Evolutionary conservation across 2,888 invertebrate genomes (phyloP).

Genomic region (Latrodectus hesperus): DNA sequence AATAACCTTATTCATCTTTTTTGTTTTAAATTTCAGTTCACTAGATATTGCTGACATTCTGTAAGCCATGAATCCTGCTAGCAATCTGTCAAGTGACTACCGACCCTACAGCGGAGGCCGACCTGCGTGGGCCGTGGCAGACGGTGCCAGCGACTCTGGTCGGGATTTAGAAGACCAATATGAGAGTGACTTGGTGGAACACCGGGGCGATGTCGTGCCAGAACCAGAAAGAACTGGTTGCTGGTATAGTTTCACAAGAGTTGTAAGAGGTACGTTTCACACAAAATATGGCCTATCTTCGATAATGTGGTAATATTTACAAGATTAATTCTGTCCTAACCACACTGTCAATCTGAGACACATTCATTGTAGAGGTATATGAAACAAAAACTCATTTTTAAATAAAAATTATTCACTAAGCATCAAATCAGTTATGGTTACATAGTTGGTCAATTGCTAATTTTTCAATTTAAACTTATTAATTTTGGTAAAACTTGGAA

Average conservation of each 20-base stretch:
- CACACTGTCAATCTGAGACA: no score
- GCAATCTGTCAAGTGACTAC: constrained; percentile 51
- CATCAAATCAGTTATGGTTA: no score
- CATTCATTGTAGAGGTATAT: no score
- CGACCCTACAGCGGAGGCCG: constrained; percentile 59
- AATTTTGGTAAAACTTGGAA: no score
- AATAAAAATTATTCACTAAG: no score
- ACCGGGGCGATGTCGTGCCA: constrained; percentile 59
- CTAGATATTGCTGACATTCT: not conserved
- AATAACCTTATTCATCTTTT: not conserved
- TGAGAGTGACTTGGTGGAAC: constrained; percentile 58
- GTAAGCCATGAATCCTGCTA: constrained; percentile 59
- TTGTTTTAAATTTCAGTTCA: not conserved
- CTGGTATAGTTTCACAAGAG: constrained; percentile 63
- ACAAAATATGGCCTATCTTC: not conserved
- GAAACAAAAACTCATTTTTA: no score
- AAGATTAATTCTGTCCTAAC: no score
- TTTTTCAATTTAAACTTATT: no score
- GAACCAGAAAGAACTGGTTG: constrained; percentile 66
- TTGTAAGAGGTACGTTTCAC: constrained; percentile 45
- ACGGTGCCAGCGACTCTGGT: constrained; percentile 52
- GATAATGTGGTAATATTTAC: no score
- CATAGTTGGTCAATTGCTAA: no score
- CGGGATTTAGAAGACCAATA: constrained; percentile 62
- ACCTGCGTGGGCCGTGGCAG: constrained; percentile 66